These are phyloP conservation scores for Agapornis canus DNA, from an alignment of 2,797 vertebrate species.

Conservation along the genomic window DNA sequence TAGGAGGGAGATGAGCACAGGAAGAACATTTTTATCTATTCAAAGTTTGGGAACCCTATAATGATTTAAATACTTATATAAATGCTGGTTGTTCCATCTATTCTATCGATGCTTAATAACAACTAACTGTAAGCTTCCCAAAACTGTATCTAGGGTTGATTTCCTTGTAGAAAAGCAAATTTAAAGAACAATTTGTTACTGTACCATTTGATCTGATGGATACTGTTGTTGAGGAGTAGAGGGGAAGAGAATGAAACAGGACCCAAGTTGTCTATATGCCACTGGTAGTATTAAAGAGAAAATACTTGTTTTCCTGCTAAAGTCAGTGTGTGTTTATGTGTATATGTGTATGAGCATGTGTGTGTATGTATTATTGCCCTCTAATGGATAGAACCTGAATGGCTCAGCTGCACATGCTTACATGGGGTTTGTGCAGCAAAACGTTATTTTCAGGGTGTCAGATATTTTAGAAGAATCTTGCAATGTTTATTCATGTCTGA, in stretches of 20 bases:
- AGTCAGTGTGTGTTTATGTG: not conserved
- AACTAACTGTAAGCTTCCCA: not conserved
- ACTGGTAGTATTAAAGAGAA: not conserved
- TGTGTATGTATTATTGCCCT: constrained; percentile 39
- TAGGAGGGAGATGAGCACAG: not conserved
- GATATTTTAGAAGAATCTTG: not conserved
- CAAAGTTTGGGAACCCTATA: not conserved
- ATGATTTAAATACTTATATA: not conserved
- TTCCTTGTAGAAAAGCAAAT: not conserved
- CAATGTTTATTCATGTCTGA: not conserved
- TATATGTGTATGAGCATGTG: not conserved
- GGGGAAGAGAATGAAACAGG: not conserved
- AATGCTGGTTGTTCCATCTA: not conserved
- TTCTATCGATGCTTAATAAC: not conserved
- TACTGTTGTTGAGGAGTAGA: not conserved
- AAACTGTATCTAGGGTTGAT: not conserved
- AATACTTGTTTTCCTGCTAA: not conserved
- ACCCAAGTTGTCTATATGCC: not conserved
- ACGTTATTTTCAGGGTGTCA: not conserved
- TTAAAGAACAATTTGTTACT: not conserved
- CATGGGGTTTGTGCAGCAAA: not conserved
- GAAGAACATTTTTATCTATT: not conserved
- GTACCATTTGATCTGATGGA: not conserved
- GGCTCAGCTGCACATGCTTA: not conserved
- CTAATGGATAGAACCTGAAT: constrained; percentile 59